Conservation (phyloP, 2,888 invertebrate genomes). For the Dorcus hopei region DNA sequence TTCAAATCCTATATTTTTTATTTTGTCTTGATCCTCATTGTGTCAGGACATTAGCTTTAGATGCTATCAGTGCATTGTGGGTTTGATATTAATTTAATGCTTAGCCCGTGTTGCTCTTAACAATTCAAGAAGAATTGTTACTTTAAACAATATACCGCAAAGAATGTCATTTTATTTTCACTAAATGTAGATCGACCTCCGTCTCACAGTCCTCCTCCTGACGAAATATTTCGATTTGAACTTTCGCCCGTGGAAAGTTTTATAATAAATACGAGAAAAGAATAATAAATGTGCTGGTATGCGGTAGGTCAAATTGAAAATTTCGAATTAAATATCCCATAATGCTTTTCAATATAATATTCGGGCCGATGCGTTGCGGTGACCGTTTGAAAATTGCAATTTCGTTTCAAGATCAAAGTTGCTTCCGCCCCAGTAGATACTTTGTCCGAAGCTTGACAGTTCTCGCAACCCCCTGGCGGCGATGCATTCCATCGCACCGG, state of each 20-base stretch:
- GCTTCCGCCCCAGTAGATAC: conserved; percentile 44
- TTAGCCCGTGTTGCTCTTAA: conserved; percentile 38
- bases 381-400: conserved; percentile 49
- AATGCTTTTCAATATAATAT: conserved; percentile 45
- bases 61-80: conserved; percentile 44
- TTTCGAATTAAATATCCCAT: conserved; percentile 43
- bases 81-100: conserved; percentile 48
- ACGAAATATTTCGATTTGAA: not conserved
- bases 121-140: conserved; percentile 26
- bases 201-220: too few relatives aligned
- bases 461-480: conserved; percentile 29
- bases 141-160: conserved; percentile 23
- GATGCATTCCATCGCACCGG: conserved; percentile 21
- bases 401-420: conserved; percentile 49
- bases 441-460: conserved; percentile 42
- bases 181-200: conserved; percentile 4
- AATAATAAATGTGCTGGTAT: conserved; percentile 10
- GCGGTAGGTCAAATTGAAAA: conserved; percentile 33
- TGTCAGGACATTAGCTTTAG: conserved; percentile 49
- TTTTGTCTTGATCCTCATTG: conserved; percentile 47
- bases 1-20: conserved; percentile 47
- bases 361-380: conserved; percentile 43
- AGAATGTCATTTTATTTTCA: conserved; percentile 20
- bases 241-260: not conserved
- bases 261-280: not conserved